Evolutionary conservation across 2,888 invertebrate species (phyloP), one percentile per base, ranked within the genome.

Genomic region (Rhagonycha fulva): DNA sequence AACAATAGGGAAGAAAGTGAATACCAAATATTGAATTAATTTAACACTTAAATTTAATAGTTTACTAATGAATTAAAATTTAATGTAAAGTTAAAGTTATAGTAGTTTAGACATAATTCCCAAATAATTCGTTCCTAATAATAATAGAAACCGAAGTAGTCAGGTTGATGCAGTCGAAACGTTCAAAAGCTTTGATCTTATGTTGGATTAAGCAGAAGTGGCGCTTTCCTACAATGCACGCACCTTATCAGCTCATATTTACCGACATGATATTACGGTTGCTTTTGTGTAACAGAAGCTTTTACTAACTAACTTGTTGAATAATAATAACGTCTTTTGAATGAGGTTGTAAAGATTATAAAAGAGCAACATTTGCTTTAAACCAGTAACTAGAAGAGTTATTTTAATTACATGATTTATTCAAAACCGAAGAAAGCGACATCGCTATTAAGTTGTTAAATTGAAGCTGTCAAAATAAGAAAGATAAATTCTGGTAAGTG

Each of bases 101-200:
- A 47, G 47, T n/a, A 47, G 47, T n/a, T 47, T n/a, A 5, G 47
- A 47, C n/a, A n/a, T 47, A 47, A n/a, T 47, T n/a, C n/a, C 12
- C n/a, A 47, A 47, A n/a, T 47, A 47, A 47, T 47, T 47, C 47
- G 47, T n/a, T 3, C 2, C 47, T 47, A 47, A 23, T 63, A 63
- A 68, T 62, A 72, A 26, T 68, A 47, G 32, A 14, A 68, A 61
- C 61, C 61, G 72, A 68, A 66, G 60, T 72, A 67, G 72, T 68
- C 72, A 63, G 61, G 28, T 28, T 67, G 24, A 47, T 67, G 60
- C 68, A 72, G 60, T 62, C 68, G 68, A 30, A 62, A 28, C 61
- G 47, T 74, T 74, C 69, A 74, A 70, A 62, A 70, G 74, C 74
- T 74, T 74, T 74, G 74, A 74, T 72, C 72, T 72, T 68, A 67